A percentile compares a stretch with the other conserved stretches of the same genome.
Conservation (phyloP, 2,888 invertebrate species). For the Thymelicus lineola region DNA sequence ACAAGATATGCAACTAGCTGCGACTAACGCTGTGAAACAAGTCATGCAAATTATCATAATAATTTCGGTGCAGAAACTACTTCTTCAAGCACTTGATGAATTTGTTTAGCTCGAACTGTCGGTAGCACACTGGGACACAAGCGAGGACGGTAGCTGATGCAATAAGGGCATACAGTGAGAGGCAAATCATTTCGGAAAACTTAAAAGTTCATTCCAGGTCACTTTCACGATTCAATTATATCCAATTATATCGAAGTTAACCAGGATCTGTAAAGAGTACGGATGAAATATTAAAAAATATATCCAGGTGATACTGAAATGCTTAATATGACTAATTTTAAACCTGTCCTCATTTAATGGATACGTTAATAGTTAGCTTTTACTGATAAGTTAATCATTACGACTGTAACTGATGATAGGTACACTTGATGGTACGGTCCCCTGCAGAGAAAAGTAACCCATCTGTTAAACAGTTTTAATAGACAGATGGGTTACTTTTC, state of each 20-base stretch:
- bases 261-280: background rate
- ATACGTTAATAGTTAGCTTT: no score
- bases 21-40: conserved; percentile 57
- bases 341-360: no score
- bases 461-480: no score
- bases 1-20: conserved; percentile 59
- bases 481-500: no score
- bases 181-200: conserved; percentile 68
- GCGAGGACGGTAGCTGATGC: conserved; percentile 72
- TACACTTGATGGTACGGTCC: no score
- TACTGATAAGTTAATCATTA: no score
- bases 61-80: conserved; percentile 43
- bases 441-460: no score
- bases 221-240: conserved; percentile 4
- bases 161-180: conserved; percentile 71
- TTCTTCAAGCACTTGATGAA: conserved; percentile 66
- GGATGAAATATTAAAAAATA: no score
- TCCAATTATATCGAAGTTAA: no score
- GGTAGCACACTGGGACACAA: conserved; percentile 71
- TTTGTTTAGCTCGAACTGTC: conserved; percentile 62
- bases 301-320: no score
- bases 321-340: no score
- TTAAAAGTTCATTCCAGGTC: conserved; percentile 23
- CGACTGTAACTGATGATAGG: no score
- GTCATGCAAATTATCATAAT: conserved; percentile 64